Evolutionary conservation across 2,113 vertebrate species (phyloP).

Genomic region (Ceyx margarethae): DNA sequence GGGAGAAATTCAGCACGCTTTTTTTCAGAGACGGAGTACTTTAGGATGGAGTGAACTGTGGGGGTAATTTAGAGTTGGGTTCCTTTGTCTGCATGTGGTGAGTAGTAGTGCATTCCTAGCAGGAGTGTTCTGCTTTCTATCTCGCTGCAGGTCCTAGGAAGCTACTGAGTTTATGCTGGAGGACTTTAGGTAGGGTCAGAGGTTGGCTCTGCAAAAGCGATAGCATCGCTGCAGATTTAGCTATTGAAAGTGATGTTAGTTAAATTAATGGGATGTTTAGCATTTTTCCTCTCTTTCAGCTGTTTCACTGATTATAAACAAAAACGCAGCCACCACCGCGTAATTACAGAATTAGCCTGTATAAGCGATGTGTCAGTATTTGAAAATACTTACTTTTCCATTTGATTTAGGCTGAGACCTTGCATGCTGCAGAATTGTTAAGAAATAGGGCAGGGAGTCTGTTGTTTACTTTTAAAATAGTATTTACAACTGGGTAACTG

Average conservation of each 20-base stretch:
- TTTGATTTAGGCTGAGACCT: background rate
- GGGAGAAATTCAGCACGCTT: background rate
- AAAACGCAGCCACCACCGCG: background rate
- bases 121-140: background rate
- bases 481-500: slow-evolving; percentile 10
- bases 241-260: background rate
- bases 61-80: background rate
- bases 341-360: background rate
- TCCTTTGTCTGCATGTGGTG: slow-evolving; percentile 28
- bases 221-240: background rate
- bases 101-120: background rate
- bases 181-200: background rate
- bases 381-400: background rate
- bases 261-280: background rate
- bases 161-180: background rate
- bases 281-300: background rate
- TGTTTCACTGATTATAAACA: background rate
- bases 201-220: background rate
- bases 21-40: background rate
- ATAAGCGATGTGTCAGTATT: background rate
- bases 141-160: background rate
- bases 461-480: background rate
- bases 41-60: background rate
- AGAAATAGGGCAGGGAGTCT: background rate
- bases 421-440: background rate